Evolutionary conservation across 2,113 vertebrate genomes (phyloP).

Genomic region (Syngnathoides biaculeatus): DNA sequence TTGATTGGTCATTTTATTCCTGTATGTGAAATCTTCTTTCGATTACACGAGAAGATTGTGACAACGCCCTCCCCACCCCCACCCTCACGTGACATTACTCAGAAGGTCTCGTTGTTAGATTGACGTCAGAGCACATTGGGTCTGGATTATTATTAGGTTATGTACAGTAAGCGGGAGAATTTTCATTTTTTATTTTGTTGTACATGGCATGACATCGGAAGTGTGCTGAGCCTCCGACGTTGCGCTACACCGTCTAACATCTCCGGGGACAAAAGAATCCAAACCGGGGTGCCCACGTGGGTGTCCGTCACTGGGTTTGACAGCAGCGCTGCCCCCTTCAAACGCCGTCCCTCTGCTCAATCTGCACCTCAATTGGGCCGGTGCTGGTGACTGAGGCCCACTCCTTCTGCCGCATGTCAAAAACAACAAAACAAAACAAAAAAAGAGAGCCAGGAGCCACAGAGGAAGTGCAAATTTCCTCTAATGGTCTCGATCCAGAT

Average conservation of each 20-base stretch:
- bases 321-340: conserved; percentile 65
- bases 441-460: conserved; percentile 63
- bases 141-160: too few relatives aligned
- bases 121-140: neutral
- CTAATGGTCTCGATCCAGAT: conserved; percentile 79
- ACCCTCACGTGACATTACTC: too few relatives aligned
- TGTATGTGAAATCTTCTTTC: too few relatives aligned
- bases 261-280: conserved; percentile 62
- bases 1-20: too few relatives aligned
- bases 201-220: conserved; percentile 64
- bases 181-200: conserved; percentile 23
- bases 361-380: conserved; percentile 74
- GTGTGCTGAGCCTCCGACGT: conserved; percentile 65
- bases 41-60: too few relatives aligned
- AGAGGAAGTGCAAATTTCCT: conserved; percentile 83
- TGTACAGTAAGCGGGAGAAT: neutral
- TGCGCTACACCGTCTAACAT: conserved; percentile 64
- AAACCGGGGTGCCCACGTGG: conserved; percentile 49
- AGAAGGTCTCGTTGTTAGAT: too few relatives aligned
- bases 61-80: too few relatives aligned
- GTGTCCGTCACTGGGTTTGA: conserved; percentile 68
- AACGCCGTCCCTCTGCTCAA: conserved; percentile 65
- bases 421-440: conserved; percentile 39
- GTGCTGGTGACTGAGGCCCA: conserved; percentile 64
- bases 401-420: conserved; percentile 76